Evolutionary conservation across 2,888 invertebrate genomes (phyloP), one percentile per base, ranked within the genome.

Genomic region (Meteorus colon): DNA sequence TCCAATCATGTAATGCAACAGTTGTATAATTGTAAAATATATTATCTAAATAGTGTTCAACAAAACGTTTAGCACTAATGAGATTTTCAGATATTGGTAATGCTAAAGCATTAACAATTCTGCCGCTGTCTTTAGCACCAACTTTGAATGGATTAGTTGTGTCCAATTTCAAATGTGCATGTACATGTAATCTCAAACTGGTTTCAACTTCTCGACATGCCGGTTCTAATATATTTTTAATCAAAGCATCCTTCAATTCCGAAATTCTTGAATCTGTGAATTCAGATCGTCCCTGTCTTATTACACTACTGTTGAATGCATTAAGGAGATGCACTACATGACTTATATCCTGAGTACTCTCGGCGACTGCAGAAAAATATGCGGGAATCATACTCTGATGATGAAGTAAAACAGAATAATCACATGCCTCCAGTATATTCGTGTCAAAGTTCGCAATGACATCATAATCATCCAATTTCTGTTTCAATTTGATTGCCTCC

Each of bases 11-110:
- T 65, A 98, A 91, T 8, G 98, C 98, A 41, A 99, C 97, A 1
- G 98, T 97, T 0, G 98, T 98, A 84, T 99, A 91, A 91, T 99
- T 98, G 90, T 99, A 99, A 90, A 98, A 99, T 87, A 96, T 97
- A 81, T 94, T 94, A 84, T 98, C 97, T 81, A 99, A 92, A 90
- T 98, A 98, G 86, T 96, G 94, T 88, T 98, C 98, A 10, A 97
- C 94, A 84, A 90, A 91, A 75, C 85, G 87, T 79, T 86, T 91
- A 60, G 82, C 82, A 74, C 75, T 88, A 78, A 88, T 83, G 19
- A 80, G 74, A 27, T 78, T 81, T 14, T 78, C 81, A 14, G 82
- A 82, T 19, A 88, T 78, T 5, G 85, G 85, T 14, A 87, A 62
- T 0, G 84, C 86, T 5, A 82, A 80, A 0, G 84, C 82, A 29